phyloP scores from a whole-genome alignment of 2,888 invertebrate genomes.

The Lottia gigantea region DNA sequence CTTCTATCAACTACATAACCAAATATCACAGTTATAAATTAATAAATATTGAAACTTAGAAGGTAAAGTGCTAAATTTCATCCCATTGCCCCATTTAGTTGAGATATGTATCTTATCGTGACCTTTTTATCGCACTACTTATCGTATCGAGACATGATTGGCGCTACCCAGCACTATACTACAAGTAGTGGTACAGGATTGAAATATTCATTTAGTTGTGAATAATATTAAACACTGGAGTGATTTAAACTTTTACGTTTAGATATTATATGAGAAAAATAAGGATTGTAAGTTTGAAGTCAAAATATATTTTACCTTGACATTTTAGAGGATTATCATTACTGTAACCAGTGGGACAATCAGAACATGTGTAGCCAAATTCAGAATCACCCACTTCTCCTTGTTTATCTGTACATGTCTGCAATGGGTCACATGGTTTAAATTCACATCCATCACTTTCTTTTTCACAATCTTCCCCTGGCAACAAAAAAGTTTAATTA shows the following conservation, averaged over 20 bases:
- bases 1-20: too few relatives aligned
- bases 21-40: too few relatives aligned
- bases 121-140: too few relatives aligned
- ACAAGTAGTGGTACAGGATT: too few relatives aligned
- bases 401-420: constrained; percentile 32
- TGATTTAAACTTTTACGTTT: too few relatives aligned
- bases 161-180: too few relatives aligned
- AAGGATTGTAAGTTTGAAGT: background rate
- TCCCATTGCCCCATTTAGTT: too few relatives aligned
- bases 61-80: too few relatives aligned
- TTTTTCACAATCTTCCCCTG: constrained; percentile 33
- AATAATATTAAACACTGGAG: background rate
- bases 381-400: constrained; percentile 15
- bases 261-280: too few relatives aligned
- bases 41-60: too few relatives aligned
- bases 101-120: too few relatives aligned
- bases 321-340: constrained; percentile 15
- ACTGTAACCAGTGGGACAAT: constrained; percentile 22
- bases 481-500: background rate
- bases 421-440: constrained; percentile 29
- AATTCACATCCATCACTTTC: constrained; percentile 34
- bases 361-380: constrained; percentile 17
- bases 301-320: constrained; percentile 17
- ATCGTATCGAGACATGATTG: too few relatives aligned
- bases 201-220: background rate